phyloP scores from a whole-genome alignment of 2,113 vertebrate genomes.

The Archilochus colubris region DNA sequence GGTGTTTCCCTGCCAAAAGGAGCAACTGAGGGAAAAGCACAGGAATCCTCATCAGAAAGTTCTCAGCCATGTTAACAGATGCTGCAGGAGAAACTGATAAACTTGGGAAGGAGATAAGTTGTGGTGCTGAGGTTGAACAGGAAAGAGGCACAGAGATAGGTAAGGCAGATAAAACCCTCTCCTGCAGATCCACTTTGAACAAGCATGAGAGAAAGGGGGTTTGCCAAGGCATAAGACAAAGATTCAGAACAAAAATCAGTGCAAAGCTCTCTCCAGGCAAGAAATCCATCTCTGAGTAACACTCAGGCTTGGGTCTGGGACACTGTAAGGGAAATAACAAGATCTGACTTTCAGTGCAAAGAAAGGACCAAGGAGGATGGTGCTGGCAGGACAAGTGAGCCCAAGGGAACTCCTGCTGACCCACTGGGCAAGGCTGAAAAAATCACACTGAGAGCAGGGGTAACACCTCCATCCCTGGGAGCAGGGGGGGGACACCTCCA shows the following conservation, averaged over 20 bases:
- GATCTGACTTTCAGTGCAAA: not conserved
- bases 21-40: not conserved
- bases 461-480: rapidly evolving
- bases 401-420: not conserved
- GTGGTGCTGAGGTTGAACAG: not conserved
- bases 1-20: not conserved
- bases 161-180: not conserved
- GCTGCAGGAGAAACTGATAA: not conserved
- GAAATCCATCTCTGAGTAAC: rapidly evolving
- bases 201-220: not conserved
- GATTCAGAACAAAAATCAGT: not conserved
- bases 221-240: not conserved
- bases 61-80: not conserved
- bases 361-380: rapidly evolving
- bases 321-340: not conserved
- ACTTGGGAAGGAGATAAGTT: not conserved
- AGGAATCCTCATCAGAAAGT: not conserved
- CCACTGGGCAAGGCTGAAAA: not conserved
- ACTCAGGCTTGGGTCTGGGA: not conserved
- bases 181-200: not conserved
- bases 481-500: too few species aligned
- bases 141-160: not conserved
- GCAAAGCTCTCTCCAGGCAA: not conserved
- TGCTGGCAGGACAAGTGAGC: not conserved
- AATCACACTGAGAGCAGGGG: too few species aligned